phyloP scores from a whole-genome alignment of 2,113 vertebrate species.

The Neolamprologus brichardi region DNA sequence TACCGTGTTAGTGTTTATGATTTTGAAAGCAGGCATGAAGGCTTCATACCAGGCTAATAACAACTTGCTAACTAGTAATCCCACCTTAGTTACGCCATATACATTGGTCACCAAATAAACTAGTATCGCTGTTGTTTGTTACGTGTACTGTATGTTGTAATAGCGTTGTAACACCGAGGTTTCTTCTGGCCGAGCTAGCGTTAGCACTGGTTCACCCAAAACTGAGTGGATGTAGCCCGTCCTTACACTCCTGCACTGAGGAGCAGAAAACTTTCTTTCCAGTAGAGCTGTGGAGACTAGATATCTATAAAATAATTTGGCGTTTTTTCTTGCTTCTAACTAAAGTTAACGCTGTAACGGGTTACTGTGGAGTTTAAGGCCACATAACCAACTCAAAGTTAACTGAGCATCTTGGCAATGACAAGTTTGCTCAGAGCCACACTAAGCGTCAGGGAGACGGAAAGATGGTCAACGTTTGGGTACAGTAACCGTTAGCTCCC shows the following conservation, averaged over 20 bases:
- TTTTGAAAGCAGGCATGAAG: neutral
- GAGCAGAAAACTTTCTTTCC: constrained; percentile 48
- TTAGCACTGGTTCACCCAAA: constrained; percentile 39
- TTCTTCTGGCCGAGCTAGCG: constrained; percentile 12
- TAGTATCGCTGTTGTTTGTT: neutral
- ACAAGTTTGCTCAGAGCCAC: constrained; percentile 53
- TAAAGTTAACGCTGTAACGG: neutral
- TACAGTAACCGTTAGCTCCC: constrained; percentile 26
- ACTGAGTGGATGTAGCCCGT: constrained; percentile 41
- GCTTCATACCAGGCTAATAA: constrained; percentile 33
- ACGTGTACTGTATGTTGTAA: neutral
- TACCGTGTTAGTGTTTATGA: neutral
- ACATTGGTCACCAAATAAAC: neutral
- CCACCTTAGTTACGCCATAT: neutral
- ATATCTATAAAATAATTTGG: neutral
- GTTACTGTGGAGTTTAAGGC: constrained; percentile 14
- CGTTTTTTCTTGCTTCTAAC: neutral
- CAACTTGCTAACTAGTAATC: constrained; percentile 19
- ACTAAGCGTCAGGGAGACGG: neutral
- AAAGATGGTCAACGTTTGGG: constrained; percentile 6
- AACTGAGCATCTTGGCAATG: constrained; percentile 58
- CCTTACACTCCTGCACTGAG: neutral
- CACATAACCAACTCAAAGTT: constrained; percentile 47
- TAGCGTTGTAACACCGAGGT: neutral
- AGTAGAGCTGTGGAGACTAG: neutral